phyloP scores from a whole-genome alignment of 2,888 invertebrate genomes.

The Phragmatobia fuliginosa region DNA sequence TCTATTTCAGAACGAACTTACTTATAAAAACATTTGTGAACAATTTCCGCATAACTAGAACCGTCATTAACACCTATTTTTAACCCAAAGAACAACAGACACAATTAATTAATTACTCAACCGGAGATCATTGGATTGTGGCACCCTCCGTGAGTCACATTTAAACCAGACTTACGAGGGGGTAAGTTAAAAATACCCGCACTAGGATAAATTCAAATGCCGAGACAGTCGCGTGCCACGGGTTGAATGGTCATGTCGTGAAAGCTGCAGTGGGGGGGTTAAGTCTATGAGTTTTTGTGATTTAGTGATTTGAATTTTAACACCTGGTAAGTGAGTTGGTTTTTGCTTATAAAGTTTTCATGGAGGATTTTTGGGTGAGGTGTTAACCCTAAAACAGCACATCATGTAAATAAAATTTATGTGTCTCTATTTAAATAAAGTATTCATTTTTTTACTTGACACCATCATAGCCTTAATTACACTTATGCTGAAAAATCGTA shows the following conservation, averaged over 20 bases:
- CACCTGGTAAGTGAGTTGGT: slow-evolving; percentile 26
- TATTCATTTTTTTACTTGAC: not conserved
- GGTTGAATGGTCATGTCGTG: slow-evolving; percentile 39
- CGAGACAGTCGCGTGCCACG: slow-evolving; percentile 60
- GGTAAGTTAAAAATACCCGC: slow-evolving; percentile 78
- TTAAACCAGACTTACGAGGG: slow-evolving; percentile 62
- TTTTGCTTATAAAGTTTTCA: not conserved
- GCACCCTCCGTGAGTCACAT: slow-evolving; percentile 60
- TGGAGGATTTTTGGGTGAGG: not conserved
- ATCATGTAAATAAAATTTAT: not conserved
- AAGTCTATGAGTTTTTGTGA: slow-evolving; percentile 17
- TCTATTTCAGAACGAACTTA: not conserved
- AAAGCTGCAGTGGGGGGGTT: slow-evolving; percentile 26
- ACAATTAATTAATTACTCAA: slow-evolving; percentile 51
- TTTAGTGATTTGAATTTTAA: slow-evolving; percentile 6
- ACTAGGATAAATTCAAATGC: slow-evolving; percentile 47
- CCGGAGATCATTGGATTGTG: slow-evolving; percentile 50
- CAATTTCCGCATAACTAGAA: slow-evolving; percentile 15
- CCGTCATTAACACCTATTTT: slow-evolving; percentile 42
- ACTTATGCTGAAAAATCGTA: no score
- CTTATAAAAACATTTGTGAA: slow-evolving; percentile 15
- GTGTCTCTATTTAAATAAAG: not conserved
- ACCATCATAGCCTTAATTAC: not conserved
- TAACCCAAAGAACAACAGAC: slow-evolving; percentile 49
- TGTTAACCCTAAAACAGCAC: not conserved